phyloP scores from a whole-genome alignment of 2,113 vertebrate species.

The Spea bombifrons region DNA sequence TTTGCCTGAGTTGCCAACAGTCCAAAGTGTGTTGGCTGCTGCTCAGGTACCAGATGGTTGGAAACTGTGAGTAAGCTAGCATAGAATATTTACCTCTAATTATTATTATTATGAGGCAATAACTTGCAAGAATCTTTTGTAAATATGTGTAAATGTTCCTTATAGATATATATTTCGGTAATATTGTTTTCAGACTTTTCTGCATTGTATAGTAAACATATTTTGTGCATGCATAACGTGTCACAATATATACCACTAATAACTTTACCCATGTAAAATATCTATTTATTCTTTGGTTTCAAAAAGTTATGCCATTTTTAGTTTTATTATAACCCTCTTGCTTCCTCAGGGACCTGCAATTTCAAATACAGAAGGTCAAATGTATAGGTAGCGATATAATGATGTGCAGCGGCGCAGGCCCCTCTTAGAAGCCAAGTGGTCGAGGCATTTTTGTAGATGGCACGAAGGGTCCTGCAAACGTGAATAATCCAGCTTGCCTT shows the following conservation, averaged over 20 bases:
- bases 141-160: conserved; percentile 90
- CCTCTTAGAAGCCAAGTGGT: conserved; percentile 3
- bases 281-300: conserved; percentile 72
- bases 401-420: neutral
- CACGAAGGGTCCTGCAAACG: conserved; percentile 49
- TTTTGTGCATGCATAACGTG: conserved; percentile 82
- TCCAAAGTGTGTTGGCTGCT: neutral
- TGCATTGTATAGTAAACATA: conserved; percentile 73
- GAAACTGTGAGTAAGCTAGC: conserved; percentile 71
- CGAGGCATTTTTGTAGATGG: neutral
- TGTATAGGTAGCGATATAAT: neutral
- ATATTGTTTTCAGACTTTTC: conserved; percentile 74
- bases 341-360: conserved; percentile 4
- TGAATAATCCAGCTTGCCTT: conserved; percentile 59
- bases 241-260: conserved; percentile 80
- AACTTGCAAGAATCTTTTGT: conserved; percentile 83
- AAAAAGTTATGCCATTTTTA: conserved; percentile 43
- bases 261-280: conserved; percentile 84
- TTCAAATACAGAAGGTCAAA: neutral
- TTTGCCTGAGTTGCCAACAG: neutral
- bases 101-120: conserved; percentile 90
- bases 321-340: conserved; percentile 48
- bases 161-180: conserved; percentile 73
- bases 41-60: conserved; percentile 4
- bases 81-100: conserved; percentile 78